Evolutionary conservation across 2,113 vertebrate species (phyloP).

Genomic region (Chrysemys picta): DNA sequence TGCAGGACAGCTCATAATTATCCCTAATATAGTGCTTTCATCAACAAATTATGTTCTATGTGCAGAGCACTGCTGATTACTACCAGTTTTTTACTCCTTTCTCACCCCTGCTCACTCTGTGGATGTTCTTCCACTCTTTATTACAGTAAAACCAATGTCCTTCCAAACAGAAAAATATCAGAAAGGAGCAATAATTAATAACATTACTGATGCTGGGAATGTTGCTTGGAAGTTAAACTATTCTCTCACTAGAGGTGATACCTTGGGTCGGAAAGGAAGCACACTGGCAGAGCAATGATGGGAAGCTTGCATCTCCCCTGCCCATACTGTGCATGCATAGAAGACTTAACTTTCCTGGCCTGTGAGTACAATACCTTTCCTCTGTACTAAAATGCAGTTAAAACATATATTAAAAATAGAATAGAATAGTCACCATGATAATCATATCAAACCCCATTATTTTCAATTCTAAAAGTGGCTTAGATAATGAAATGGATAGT

Average conservation of each 20-base stretch:
- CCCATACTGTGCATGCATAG: neutral
- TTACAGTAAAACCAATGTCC: neutral
- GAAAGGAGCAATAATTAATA: neutral
- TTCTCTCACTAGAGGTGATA: neutral
- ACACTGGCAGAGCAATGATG: neutral
- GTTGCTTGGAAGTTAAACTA: neutral
- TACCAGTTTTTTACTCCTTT: neutral
- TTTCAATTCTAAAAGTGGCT: neutral
- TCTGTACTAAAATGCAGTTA: constrained; percentile 32
- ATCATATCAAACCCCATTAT: constrained; percentile 6
- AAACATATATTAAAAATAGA: constrained; percentile 51
- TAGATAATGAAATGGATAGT: constrained; percentile 40
- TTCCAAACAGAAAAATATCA: neutral
- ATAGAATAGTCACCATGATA: constrained; percentile 20
- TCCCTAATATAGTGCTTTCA: neutral
- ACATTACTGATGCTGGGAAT: neutral
- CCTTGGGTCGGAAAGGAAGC: neutral
- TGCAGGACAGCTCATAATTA: neutral
- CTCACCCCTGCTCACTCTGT: neutral
- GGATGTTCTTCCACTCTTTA: neutral
- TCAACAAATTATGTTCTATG: neutral
- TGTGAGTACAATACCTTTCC: neutral
- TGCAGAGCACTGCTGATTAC: neutral
- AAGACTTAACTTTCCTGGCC: neutral
- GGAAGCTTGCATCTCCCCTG: neutral